Evolutionary conservation across 2,113 vertebrate genomes (phyloP).

Genomic region (Tragelaphus buxtoni): DNA sequence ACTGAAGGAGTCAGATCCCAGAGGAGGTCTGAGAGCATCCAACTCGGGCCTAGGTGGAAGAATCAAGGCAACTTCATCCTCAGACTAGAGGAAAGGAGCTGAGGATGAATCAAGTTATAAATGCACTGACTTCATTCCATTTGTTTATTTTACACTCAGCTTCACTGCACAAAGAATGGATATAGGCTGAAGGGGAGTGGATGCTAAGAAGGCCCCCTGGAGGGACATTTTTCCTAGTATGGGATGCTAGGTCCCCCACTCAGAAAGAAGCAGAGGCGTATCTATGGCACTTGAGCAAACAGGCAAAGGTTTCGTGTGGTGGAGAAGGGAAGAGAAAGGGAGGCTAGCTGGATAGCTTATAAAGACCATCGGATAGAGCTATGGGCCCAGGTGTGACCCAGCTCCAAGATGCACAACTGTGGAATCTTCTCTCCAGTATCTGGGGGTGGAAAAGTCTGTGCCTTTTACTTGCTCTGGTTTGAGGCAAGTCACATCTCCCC

Average conservation of each 20-base stretch:
- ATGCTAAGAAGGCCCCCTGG: neutral
- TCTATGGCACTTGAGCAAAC: neutral
- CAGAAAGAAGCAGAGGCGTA: neutral
- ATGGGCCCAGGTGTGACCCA: neutral
- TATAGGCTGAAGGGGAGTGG: neutral
- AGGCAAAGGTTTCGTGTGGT: neutral
- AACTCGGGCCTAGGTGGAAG: neutral
- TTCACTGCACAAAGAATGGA: neutral
- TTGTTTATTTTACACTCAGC: neutral
- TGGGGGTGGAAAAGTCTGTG: neutral
- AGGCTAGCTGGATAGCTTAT: neutral
- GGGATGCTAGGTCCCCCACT: neutral
- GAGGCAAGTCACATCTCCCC: neutral
- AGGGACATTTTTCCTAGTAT: neutral
- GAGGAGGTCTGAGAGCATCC: neutral
- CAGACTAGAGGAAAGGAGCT: neutral
- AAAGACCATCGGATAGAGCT: neutral
- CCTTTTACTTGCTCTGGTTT: neutral
- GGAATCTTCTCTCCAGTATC: neutral
- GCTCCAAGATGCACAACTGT: neutral
- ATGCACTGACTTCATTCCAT: neutral
- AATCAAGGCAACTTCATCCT: constrained; percentile 1
- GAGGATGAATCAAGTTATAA: neutral
- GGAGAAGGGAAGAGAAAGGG: neutral
- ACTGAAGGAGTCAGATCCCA: neutral